Conservation (phyloP, 2,888 invertebrate genomes). For the Vanessa cardui region DNA sequence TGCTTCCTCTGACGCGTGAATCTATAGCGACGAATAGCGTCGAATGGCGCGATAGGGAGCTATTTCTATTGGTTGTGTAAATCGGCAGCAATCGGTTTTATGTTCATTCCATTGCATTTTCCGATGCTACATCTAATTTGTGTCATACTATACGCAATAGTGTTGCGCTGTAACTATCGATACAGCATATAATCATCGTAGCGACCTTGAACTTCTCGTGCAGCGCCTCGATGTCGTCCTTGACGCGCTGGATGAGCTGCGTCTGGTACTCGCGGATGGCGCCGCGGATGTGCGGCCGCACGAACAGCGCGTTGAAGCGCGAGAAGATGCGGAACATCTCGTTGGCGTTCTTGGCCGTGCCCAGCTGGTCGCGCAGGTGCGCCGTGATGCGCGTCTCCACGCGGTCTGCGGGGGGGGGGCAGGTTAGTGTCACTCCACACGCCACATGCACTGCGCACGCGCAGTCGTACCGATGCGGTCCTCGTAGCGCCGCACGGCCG, state of each 20-base stretch:
- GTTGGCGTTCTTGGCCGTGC: conserved; percentile 99
- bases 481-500: conserved; percentile 97
- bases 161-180: too few relatives aligned
- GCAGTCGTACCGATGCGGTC: conserved; percentile 95
- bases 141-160: too few relatives aligned
- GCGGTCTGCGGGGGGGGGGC: conserved; percentile 82
- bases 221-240: conserved; percentile 98
- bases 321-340: conserved; percentile 99
- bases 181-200: too few relatives aligned
- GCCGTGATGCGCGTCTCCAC: conserved; percentile 99
- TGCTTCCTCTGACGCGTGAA: too few relatives aligned
- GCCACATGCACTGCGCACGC: too few relatives aligned
- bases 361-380: conserved; percentile 97
- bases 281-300: conserved; percentile 98
- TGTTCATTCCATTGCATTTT: too few relatives aligned
- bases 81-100: too few relatives aligned
- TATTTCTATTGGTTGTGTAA: too few relatives aligned
- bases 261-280: conserved; percentile 99
- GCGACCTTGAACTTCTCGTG: conserved; percentile 99
- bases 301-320: conserved; percentile 99
- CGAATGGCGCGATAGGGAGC: too few relatives aligned
- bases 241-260: conserved; percentile 98
- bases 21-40: too few relatives aligned
- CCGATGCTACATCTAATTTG: too few relatives aligned
- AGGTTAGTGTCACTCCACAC: neutral